These are phyloP conservation scores for Periparus ater DNA, from an alignment of 2,797 vertebrate species.

Conservation along the genomic window DNA sequence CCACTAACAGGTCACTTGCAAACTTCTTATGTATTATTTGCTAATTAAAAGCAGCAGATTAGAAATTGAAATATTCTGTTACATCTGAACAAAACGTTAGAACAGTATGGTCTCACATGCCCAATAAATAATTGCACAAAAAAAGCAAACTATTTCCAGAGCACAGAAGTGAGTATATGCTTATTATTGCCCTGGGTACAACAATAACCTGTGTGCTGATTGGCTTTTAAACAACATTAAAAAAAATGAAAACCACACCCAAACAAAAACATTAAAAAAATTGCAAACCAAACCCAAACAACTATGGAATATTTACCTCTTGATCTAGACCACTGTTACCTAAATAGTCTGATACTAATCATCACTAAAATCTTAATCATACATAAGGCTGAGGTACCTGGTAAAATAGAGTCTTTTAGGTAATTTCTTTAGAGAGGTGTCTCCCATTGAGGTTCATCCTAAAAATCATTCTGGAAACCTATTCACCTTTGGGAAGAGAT, in stretches of 20 bases:
- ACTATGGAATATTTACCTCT: not conserved
- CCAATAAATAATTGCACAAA: not conserved
- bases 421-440: not conserved
- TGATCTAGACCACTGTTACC: not conserved
- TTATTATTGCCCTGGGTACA: not conserved
- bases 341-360: not conserved
- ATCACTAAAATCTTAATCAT: not conserved
- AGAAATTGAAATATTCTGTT: conserved; percentile 48
- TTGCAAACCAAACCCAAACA: not conserved
- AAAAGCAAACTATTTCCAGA: not conserved
- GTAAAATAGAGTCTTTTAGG: not conserved
- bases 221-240: not conserved
- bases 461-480: not conserved
- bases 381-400: not conserved
- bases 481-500: not conserved
- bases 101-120: not conserved
- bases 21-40: conserved; percentile 23
- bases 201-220: not conserved
- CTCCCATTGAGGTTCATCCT: not conserved
- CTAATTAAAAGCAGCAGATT: conserved; percentile 36
- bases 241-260: not conserved
- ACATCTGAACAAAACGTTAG: not conserved
- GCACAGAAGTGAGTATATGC: not conserved
- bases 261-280: not conserved
- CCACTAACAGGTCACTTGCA: conserved; percentile 19